Evolutionary conservation across 1,140 invertebrate genomes (phyloP).

Genomic region (Pseudomyrmex flavicornis): DNA sequence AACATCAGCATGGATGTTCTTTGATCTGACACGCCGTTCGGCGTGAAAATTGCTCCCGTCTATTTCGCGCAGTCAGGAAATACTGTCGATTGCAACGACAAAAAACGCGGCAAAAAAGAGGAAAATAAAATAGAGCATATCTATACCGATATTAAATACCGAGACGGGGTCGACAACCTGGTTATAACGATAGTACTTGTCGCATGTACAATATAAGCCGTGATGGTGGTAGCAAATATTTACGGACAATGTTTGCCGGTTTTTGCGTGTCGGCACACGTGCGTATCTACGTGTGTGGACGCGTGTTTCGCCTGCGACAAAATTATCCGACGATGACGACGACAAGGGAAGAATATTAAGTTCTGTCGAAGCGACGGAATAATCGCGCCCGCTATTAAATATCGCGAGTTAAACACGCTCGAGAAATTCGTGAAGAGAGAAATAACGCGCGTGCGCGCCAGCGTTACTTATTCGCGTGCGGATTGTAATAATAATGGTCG

Average conservation of each 20-base stretch:
- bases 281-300: not conserved
- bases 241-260: slow-evolving; percentile 42
- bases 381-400: slow-evolving; percentile 48
- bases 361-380: slow-evolving; percentile 38
- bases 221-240: slow-evolving; percentile 57
- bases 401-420: slow-evolving; percentile 27
- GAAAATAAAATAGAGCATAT: slow-evolving; percentile 38
- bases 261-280: not conserved
- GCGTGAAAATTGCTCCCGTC: not conserved
- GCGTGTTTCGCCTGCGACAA: slow-evolving; percentile 22
- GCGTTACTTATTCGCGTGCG: slow-evolving; percentile 42
- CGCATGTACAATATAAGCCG: slow-evolving; percentile 53
- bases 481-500: slow-evolving; percentile 44
- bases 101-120: not conserved
- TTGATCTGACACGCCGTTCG: not conserved
- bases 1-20: not conserved
- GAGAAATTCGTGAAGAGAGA: slow-evolving; percentile 58
- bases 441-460: slow-evolving; percentile 1
- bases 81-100: slow-evolving; percentile 16
- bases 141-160: slow-evolving; percentile 43
- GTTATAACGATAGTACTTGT: slow-evolving; percentile 48
- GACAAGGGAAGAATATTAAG: slow-evolving; percentile 46
- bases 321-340: slow-evolving; percentile 48
- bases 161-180: slow-evolving; percentile 47
- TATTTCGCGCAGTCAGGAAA: not conserved